A percentile compares a stretch with the other conserved stretches of the same genome.
Conservation (phyloP, 1,140 invertebrate genomes). For the Leptinotarsa texana region DNA sequence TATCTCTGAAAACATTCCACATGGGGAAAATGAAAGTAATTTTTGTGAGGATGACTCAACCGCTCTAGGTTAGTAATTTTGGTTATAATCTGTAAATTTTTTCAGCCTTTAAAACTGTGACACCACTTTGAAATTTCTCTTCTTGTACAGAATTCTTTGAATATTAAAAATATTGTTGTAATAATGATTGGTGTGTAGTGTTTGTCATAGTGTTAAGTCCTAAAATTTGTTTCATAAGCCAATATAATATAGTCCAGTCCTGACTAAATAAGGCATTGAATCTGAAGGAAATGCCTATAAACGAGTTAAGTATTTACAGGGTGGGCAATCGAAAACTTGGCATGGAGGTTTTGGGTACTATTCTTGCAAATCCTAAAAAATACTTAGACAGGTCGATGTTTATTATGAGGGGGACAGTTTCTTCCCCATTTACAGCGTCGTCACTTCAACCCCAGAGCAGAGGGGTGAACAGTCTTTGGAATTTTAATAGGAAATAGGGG, state of each 20-base stretch:
- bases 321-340: neutral
- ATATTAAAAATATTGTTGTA: neutral
- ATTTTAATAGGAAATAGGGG: no score
- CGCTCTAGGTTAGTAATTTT: slow-evolving; percentile 9
- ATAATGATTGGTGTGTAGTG: neutral
- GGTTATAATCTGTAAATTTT: neutral
- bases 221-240: neutral
- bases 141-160: neutral
- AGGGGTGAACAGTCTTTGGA: no score
- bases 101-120: neutral
- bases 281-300: neutral
- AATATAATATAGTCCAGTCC: neutral
- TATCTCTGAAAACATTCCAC: slow-evolving; percentile 28
- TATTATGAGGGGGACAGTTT: no score
- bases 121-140: neutral
- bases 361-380: no score
- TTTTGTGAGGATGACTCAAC: slow-evolving; percentile 25
- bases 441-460: no score
- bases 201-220: neutral
- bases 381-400: no score
- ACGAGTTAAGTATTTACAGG: neutral
- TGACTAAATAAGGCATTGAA: neutral
- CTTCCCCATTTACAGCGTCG: no score
- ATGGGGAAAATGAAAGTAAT: slow-evolving; percentile 8
- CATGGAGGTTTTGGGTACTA: no score